A percentile compares a stretch with the other conserved stretches of the same genome.
phyloP scores from a whole-genome alignment of 2,113 vertebrate genomes.

The Marmota monax region DNA sequence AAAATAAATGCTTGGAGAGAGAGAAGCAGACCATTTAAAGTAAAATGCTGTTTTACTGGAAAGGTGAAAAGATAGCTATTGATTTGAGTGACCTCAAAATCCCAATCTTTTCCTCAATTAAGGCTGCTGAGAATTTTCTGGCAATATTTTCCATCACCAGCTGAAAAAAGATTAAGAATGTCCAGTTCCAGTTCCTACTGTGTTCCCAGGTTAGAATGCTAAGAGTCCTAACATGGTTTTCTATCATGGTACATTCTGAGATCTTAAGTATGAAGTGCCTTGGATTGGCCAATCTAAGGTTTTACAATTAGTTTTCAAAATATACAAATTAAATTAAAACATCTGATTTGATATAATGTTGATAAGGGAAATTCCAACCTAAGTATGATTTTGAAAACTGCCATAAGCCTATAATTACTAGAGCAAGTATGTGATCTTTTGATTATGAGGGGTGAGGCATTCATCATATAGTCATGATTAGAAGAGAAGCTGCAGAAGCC shows the following conservation, averaged over 20 bases:
- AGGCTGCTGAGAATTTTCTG: not conserved
- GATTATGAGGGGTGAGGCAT: no score
- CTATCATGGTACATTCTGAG: not conserved
- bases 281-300: not conserved
- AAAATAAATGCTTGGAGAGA: slow-evolving; percentile 36
- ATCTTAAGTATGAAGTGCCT: not conserved
- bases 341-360: not conserved
- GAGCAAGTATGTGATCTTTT: fast-evolving
- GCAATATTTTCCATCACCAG: not conserved
- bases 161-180: not conserved
- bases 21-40: not conserved
- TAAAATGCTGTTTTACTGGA: slow-evolving; percentile 45
- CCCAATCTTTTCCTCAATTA: not conserved
- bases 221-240: not conserved
- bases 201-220: not conserved
- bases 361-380: not conserved
- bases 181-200: not conserved
- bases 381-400: not conserved
- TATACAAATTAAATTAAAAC: not conserved
- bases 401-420: no score
- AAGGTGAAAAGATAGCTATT: slow-evolving; percentile 29
- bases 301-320: not conserved
- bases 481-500: not conserved
- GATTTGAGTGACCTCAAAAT: slow-evolving; percentile 45
- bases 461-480: not conserved